phyloP scores from a whole-genome alignment of 1,140 invertebrate species.

The Lucilia cuprina region DNA sequence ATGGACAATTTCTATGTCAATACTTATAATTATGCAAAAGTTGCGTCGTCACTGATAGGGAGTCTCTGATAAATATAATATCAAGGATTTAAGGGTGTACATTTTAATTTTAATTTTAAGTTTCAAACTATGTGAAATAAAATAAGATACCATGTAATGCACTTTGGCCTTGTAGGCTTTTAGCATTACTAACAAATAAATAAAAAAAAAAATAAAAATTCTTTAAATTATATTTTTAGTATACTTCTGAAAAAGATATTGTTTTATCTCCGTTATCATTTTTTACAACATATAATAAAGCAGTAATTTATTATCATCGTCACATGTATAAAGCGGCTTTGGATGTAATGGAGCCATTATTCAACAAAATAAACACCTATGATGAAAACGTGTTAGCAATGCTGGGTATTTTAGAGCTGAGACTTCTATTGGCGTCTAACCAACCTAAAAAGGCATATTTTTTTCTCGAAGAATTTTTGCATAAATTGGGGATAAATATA shows the following conservation, averaged over 20 bases:
- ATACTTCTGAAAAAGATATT: not conserved
- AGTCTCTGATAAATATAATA: too few relatives aligned
- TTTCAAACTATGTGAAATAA: too few relatives aligned
- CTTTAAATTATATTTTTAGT: not conserved
- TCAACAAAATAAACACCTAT: conserved; percentile 77
- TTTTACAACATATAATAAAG: conserved; percentile 78
- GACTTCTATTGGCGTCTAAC: conserved; percentile 55
- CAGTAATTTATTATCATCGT: conserved; percentile 81
- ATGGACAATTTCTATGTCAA: too few relatives aligned
- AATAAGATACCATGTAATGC: too few relatives aligned
- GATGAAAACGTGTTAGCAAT: conserved; percentile 67
- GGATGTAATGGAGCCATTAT: conserved; percentile 76
- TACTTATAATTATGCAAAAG: too few relatives aligned
- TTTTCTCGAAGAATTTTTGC: conserved; percentile 54
- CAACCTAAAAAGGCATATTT: conserved; percentile 54
- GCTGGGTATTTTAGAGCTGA: conserved; percentile 64
- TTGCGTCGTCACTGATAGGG: too few relatives aligned
- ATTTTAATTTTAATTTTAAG: too few relatives aligned
- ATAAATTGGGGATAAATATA: conserved; percentile 43
- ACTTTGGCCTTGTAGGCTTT: too few relatives aligned
- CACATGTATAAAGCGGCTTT: conserved; percentile 79
- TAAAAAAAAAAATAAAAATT: too few relatives aligned
- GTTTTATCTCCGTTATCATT: conserved; percentile 52
- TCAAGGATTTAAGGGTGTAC: too few relatives aligned
- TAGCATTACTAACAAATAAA: too few relatives aligned